A percentile compares a stretch with the other conserved stretches of the same genome.
Conservation (phyloP, 2,113 vertebrate species). For the Phycodurus eques region DNA sequence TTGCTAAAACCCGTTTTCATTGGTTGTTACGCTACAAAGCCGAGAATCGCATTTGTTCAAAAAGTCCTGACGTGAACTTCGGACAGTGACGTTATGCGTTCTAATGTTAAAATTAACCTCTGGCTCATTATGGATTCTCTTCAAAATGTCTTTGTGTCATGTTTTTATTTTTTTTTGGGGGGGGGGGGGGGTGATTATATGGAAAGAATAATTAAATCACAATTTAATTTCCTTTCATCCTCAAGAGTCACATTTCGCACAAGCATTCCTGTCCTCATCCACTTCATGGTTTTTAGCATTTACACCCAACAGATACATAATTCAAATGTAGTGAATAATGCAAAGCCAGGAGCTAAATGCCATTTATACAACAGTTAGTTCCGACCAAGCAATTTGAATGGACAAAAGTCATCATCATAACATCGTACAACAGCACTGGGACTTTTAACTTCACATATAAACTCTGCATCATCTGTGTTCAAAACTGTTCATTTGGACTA, state of each 20-base stretch:
- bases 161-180: background rate
- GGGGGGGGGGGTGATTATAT: too few relatives aligned
- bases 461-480: background rate
- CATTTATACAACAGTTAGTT: slow-evolving; percentile 1
- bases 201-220: slow-evolving; percentile 1
- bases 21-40: background rate
- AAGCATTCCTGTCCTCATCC: background rate
- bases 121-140: background rate
- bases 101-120: background rate
- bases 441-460: background rate
- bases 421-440: background rate
- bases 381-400: background rate
- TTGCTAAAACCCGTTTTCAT: background rate
- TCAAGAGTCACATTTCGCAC: background rate
- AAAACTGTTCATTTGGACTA: background rate
- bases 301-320: background rate
- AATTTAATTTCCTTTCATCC: background rate
- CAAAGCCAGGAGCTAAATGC: background rate
- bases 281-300: background rate
- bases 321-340: background rate
- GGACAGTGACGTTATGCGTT: background rate
- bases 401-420: background rate
- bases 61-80: background rate
- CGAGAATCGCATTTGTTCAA: too few relatives aligned
- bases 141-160: background rate